phyloP scores from a whole-genome alignment of 2,888 invertebrate species.

The Spilarctia lutea region DNA sequence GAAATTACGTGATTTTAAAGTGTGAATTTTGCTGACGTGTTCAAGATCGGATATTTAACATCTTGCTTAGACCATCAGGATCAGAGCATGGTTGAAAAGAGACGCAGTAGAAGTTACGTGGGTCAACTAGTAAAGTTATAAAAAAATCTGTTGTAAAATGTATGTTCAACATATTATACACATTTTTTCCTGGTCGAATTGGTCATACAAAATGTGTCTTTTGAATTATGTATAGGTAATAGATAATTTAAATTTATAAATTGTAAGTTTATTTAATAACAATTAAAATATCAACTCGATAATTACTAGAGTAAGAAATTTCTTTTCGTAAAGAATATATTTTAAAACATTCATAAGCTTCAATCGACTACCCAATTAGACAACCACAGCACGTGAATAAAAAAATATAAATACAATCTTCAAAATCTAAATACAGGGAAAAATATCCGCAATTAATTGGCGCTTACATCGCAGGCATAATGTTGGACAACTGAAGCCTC shows the following conservation, averaged over 20 bases:
- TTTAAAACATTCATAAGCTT: slow-evolving; percentile 16
- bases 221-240: too few species aligned
- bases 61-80: too few species aligned
- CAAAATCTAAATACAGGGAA: slow-evolving; percentile 52
- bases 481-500: slow-evolving; percentile 17
- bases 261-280: not conserved
- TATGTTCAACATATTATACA: too few species aligned
- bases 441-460: slow-evolving; percentile 68
- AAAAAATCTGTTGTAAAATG: too few species aligned
- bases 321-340: not conserved
- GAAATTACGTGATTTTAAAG: too few species aligned
- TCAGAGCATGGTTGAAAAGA: too few species aligned
- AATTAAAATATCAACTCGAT: not conserved
- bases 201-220: too few species aligned
- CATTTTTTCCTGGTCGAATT: too few species aligned
- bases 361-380: slow-evolving; percentile 36
- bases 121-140: too few species aligned
- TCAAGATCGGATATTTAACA: too few species aligned
- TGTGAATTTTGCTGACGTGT: too few species aligned
- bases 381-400: slow-evolving; percentile 29
- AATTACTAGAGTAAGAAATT: not conserved
- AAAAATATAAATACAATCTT: slow-evolving; percentile 41
- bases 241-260: not conserved
- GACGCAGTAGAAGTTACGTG: too few species aligned
- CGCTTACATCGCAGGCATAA: slow-evolving; percentile 32